Conservation (phyloP, 2,113 vertebrate species). For the Cervus canadensis region DNA sequence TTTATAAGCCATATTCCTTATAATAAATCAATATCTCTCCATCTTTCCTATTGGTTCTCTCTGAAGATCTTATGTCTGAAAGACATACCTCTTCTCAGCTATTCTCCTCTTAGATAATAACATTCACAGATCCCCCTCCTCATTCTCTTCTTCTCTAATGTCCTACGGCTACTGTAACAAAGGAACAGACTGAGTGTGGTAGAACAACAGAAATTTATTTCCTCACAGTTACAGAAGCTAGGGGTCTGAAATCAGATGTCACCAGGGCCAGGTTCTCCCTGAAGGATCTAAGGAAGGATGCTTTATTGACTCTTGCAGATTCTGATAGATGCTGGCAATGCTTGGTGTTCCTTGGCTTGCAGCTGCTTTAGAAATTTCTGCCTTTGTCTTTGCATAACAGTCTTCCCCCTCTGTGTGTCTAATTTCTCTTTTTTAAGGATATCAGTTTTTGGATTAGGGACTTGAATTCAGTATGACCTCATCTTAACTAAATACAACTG, state of each 20-base stretch:
- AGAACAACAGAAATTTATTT: background rate
- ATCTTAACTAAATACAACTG: background rate
- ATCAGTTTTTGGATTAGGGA: background rate
- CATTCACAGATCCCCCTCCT: background rate
- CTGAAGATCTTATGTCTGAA: background rate
- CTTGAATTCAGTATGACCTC: background rate
- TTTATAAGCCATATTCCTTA: background rate
- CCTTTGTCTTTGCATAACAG: background rate
- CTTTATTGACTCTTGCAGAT: background rate
- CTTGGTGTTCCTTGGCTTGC: background rate
- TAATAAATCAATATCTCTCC: background rate
- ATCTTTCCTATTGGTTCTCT: background rate
- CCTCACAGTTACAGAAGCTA: background rate
- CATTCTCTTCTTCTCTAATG: background rate
- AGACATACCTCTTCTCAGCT: background rate
- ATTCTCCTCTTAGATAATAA: background rate
- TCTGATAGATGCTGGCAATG: background rate
- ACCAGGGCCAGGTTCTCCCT: background rate
- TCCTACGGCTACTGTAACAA: background rate
- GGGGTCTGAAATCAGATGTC: background rate
- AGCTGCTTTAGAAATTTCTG: background rate
- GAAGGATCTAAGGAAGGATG: background rate
- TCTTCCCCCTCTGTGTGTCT: background rate
- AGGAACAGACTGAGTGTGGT: background rate
- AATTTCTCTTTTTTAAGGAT: background rate